Percentiles rank a stretch among this genome's conserved stretches.
Evolutionary conservation across 2,113 vertebrate species (phyloP).

Genomic region (Isurus oxyrinchus): DNA sequence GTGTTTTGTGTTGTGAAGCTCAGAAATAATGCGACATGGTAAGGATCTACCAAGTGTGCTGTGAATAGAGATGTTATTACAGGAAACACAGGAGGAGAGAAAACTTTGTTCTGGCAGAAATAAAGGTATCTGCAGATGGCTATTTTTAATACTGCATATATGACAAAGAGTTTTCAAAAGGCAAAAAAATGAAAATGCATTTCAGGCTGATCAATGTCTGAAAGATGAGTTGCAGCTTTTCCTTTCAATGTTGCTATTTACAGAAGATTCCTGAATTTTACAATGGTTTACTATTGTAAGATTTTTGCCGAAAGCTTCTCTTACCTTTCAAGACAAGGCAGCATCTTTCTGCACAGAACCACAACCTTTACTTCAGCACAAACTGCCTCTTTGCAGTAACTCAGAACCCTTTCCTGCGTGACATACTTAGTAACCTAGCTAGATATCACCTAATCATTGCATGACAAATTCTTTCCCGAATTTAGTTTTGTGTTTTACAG

Average conservation of each 20-base stretch:
- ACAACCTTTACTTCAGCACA: background rate
- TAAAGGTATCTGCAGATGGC: background rate
- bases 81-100: background rate
- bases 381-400: background rate
- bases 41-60: background rate
- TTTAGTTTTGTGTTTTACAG: background rate
- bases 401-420: background rate
- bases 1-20: background rate
- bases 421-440: background rate
- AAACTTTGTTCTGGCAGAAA: background rate
- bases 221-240: background rate
- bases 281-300: background rate
- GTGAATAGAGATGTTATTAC: constrained; percentile 3
- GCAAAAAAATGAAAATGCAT: background rate
- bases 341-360: background rate
- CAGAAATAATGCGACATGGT: background rate
- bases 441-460: background rate
- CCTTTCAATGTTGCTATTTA: background rate
- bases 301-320: background rate
- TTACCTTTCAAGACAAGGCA: background rate
- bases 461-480: background rate
- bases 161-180: background rate
- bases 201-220: background rate
- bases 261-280: background rate
- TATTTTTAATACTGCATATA: background rate